Evolutionary conservation across 2,888 invertebrate species (phyloP), one percentile per base, ranked within the genome.

Genomic region (Melieria picta): DNA sequence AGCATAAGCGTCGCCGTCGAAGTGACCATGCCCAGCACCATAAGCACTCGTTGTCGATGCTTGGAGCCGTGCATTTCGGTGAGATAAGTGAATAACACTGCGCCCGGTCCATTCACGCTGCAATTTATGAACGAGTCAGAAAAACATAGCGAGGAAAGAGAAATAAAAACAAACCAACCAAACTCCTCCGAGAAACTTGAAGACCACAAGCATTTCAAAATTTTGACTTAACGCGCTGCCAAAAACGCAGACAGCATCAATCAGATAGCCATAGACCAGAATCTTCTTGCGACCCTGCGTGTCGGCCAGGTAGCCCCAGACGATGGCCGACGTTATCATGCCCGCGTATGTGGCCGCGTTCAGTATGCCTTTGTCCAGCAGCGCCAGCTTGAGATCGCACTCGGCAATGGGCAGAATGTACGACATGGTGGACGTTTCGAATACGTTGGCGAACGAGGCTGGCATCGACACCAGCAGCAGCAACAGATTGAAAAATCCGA

Each of bases 241-340:
- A 43, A 93, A 78, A 61, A 92, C 92, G 77, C 92, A 90, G 52
- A 92, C 76, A 0, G 89, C 90, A 60, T 93, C 90, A 9, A 89
- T 81, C 61, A 93, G 82, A 80, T 91, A 91, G 0, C 93, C 93
- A 80, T 89, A 88, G 46, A 92, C 87, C 77, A 94, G 88, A 68
- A 94, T 89, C 80, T 90, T 90, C 76, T 89, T 90, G 72, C 93
- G 88, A 9, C 93, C 94, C 72, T 92, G 88, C 0, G 92, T 91
- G 81, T 94, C 94, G 0, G 93, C 92, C 6, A 94, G 84, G 81
- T 91, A 93, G 0, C 94, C 94, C 94, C 94, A 94, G 4, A 93
- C 75, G 82, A 93, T 89, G 0, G 92, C 92, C 55, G 93, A 93
- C 0, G 90, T 88, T 77, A 93, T 91, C 93, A 94, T 94, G 91